Evolutionary conservation across 1,140 invertebrate species (phyloP).

Genomic region (Metaphire vulgaris): DNA sequence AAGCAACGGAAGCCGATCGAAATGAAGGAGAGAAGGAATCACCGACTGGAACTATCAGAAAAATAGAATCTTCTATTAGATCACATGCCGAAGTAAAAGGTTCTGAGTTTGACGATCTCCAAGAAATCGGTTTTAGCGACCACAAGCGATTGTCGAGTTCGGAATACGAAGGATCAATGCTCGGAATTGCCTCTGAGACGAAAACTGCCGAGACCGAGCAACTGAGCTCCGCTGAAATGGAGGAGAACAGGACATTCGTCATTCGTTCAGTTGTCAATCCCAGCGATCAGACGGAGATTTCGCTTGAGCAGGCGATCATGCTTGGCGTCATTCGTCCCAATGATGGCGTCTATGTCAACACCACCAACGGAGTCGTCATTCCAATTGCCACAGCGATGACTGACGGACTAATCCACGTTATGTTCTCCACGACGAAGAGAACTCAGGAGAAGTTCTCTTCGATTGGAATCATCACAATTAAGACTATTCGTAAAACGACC

Average conservation of each 20-base stretch:
- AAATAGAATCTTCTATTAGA: background rate
- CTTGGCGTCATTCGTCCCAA: conserved; percentile 36
- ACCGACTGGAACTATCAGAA: background rate
- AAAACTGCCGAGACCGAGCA: conserved; percentile 33
- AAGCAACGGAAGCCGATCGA: background rate
- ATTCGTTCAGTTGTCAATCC: conserved; percentile 19
- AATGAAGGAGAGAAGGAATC: background rate
- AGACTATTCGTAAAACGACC: conserved; percentile 39
- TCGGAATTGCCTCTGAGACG: conserved; percentile 39
- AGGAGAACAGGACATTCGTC: conserved; percentile 34
- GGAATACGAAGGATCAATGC: conserved; percentile 27
- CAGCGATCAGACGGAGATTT: conserved; percentile 17
- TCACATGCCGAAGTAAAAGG: background rate
- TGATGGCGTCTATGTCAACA: conserved; percentile 26
- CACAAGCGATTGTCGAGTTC: background rate
- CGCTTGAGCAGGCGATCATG: conserved; percentile 39
- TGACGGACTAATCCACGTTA: conserved; percentile 20
- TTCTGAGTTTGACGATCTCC: background rate
- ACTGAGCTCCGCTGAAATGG: conserved; percentile 31
- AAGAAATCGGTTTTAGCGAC: background rate
- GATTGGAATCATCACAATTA: conserved; percentile 48
- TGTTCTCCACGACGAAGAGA: conserved; percentile 17
- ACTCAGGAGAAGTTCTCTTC: conserved; percentile 32
- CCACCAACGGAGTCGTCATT: background rate
- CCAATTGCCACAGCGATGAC: conserved; percentile 27